Conservation (phyloP, 1,140 invertebrate genomes). For the Lerema accius region DNA sequence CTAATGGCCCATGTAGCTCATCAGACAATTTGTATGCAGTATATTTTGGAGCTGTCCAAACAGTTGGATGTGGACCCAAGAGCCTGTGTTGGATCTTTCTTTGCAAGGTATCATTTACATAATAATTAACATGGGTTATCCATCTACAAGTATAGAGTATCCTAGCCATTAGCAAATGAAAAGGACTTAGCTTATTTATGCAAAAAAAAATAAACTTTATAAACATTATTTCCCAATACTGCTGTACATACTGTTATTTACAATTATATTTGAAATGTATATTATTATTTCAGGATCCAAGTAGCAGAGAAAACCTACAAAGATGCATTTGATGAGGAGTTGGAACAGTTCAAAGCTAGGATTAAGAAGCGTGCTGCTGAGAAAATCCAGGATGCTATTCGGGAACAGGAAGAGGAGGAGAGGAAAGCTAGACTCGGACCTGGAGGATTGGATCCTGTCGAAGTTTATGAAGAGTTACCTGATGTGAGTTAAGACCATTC, state of each 20-base stretch:
- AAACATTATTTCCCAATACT: no score
- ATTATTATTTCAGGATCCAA: slow-evolving; percentile 88
- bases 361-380: slow-evolving; percentile 94
- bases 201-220: no score
- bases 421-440: slow-evolving; percentile 94
- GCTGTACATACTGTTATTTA: no score
- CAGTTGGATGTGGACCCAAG: slow-evolving; percentile 96
- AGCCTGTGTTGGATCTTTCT: slow-evolving; percentile 96
- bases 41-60: slow-evolving; percentile 97
- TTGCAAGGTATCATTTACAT: no score
- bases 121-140: no score
- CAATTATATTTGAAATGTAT: slow-evolving; percentile 17
- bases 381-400: slow-evolving; percentile 93
- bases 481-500: slow-evolving; percentile 85
- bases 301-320: slow-evolving; percentile 95
- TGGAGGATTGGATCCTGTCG: slow-evolving; percentile 97
- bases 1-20: slow-evolving; percentile 98
- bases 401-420: slow-evolving; percentile 94
- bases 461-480: slow-evolving; percentile 97
- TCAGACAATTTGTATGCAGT: slow-evolving; percentile 99
- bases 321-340: slow-evolving; percentile 97
- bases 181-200: no score
- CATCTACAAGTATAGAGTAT: no score
- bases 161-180: no score
- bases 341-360: slow-evolving; percentile 94